These are phyloP conservation scores for Colaptes auratus DNA, from an alignment of 2,113 vertebrate genomes.

Conservation along the genomic window DNA sequence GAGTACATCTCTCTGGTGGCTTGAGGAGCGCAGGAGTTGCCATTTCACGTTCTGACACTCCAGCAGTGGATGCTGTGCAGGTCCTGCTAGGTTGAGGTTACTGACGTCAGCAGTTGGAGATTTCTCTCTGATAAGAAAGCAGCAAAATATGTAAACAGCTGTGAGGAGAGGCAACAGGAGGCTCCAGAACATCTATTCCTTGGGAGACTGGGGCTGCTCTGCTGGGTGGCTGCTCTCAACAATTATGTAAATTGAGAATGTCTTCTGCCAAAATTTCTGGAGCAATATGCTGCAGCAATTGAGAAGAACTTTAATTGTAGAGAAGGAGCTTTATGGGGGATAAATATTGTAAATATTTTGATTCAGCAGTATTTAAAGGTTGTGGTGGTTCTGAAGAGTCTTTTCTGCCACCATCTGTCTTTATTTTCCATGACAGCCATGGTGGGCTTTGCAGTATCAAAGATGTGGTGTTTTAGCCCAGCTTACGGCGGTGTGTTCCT, in stretches of 20 bases:
- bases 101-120: neutral
- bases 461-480: neutral
- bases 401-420: slow-evolving; percentile 37
- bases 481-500: neutral
- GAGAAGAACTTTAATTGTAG: slow-evolving; percentile 23
- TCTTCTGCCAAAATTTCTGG: slow-evolving; percentile 32
- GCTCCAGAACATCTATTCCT: neutral
- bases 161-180: neutral
- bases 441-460: neutral
- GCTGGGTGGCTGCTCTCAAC: neutral
- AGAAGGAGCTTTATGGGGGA: neutral
- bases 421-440: slow-evolving; percentile 20
- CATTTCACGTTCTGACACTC: neutral
- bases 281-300: slow-evolving; percentile 21
- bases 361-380: slow-evolving; percentile 6
- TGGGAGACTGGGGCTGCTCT: neutral
- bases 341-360: slow-evolving; percentile 52
- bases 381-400: slow-evolving; percentile 16
- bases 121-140: neutral
- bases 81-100: neutral
- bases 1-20: neutral
- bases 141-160: neutral
- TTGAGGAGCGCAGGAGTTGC: neutral
- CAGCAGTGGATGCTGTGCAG: neutral
- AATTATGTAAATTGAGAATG: slow-evolving; percentile 19